phyloP scores from a whole-genome alignment of 2,888 invertebrate genomes.

The Meandrusa payeni region DNA sequence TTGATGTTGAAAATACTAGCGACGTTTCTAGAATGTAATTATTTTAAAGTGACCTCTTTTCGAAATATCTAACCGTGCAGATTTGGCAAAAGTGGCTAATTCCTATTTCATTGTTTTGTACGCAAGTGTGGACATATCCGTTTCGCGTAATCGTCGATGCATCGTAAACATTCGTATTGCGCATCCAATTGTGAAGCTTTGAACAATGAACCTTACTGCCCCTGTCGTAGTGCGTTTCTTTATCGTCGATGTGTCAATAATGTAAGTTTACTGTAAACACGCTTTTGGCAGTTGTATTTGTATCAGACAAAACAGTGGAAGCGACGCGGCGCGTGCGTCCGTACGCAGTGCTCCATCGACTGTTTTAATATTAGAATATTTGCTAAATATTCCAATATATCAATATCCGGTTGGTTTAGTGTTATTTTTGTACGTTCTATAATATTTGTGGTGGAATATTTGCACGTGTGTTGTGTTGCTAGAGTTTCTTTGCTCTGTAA shows the following conservation, averaged over 20 bases:
- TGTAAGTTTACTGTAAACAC: constrained; percentile 27
- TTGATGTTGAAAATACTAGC: too few species aligned
- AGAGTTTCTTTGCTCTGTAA: constrained; percentile 2
- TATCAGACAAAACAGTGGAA: constrained; percentile 20
- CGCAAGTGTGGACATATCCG: constrained; percentile 12
- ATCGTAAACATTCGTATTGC: constrained; percentile 19
- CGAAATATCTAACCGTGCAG: too few species aligned
- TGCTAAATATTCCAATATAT: constrained; percentile 4
- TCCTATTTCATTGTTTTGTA: constrained; percentile 8
- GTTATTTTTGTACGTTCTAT: not conserved
- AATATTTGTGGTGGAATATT: not conserved
- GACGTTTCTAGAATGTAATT: too few species aligned
- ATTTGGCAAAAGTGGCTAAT: constrained; percentile 7
- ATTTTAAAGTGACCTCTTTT: too few species aligned
- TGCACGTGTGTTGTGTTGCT: not conserved
- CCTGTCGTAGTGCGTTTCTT: constrained; percentile 16
- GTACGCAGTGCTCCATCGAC: constrained; percentile 4
- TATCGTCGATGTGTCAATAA: constrained; percentile 29
- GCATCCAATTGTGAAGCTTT: not conserved
- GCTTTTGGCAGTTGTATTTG: constrained; percentile 20
- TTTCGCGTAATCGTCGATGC: constrained; percentile 11
- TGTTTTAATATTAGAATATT: constrained; percentile 6
- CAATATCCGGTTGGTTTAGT: constrained; percentile 8
- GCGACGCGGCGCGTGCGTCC: constrained; percentile 23
- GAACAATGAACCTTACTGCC: constrained; percentile 22